These are phyloP conservation scores for Eudyptes chrysolophus DNA, from an alignment of 2,113 vertebrate genomes.

Conservation along the genomic window DNA sequence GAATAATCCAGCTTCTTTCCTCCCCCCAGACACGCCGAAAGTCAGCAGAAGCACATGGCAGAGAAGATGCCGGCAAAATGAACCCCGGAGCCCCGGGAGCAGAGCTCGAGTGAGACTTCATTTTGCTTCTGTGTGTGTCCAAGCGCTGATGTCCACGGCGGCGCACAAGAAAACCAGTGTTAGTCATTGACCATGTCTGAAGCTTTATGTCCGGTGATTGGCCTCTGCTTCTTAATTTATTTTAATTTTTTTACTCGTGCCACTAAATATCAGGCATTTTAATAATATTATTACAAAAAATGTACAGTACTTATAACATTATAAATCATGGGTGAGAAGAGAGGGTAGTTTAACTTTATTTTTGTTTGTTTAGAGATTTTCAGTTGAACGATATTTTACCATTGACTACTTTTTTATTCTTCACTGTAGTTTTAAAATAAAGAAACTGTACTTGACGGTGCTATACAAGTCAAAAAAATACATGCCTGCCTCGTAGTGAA, in stretches of 20 bases:
- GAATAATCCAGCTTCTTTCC: background rate
- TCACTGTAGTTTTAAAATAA: constrained; percentile 92
- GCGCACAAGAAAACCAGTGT: constrained; percentile 79
- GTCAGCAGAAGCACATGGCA: constrained; percentile 98
- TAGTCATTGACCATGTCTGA: constrained; percentile 87
- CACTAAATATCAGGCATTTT: constrained; percentile 92
- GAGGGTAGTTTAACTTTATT: constrained; percentile 83
- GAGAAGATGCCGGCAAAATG: constrained; percentile 95
- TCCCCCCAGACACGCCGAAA: constrained; percentile 90
- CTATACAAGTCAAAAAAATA: constrained; percentile 86
- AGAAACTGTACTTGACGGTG: constrained; percentile 94
- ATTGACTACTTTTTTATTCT: constrained; percentile 89
- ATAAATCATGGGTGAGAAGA: constrained; percentile 72
- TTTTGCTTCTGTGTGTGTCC: constrained; percentile 87
- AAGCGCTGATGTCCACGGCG: constrained; percentile 71
- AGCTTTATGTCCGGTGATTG: constrained; percentile 95
- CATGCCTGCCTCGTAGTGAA: constrained; percentile 98
- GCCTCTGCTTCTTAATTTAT: constrained; percentile 95
- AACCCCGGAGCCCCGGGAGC: constrained; percentile 56
- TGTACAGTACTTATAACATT: constrained; percentile 87
- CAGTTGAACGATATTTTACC: constrained; percentile 88
- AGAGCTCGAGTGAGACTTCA: constrained; percentile 70
- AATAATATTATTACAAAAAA: constrained; percentile 79
- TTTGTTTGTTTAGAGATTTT: constrained; percentile 80
- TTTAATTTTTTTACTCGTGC: constrained; percentile 90